Conservation (phyloP, 2,113 vertebrate species). For the Lasiurus cinereus region DNA sequence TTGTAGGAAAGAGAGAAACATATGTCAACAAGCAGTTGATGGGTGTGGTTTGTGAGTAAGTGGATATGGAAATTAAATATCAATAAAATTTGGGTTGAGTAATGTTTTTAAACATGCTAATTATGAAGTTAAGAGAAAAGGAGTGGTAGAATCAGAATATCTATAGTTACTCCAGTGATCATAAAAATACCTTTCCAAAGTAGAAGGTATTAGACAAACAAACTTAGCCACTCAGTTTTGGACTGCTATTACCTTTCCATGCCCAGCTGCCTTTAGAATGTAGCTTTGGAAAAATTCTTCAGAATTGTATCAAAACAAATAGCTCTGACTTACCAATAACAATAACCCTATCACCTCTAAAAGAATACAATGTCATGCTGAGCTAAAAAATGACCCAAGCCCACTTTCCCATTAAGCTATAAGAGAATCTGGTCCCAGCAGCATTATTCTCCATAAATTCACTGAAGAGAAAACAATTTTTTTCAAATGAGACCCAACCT, state of each 20-base stretch:
- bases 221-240: background rate
- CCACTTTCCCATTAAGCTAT: slow-evolving; percentile 42
- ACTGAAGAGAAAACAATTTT: slow-evolving; percentile 47
- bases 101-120: slow-evolving; percentile 37
- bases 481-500: slow-evolving; percentile 41
- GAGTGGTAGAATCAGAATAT: background rate
- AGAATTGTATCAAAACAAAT: slow-evolving; percentile 18
- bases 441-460: slow-evolving; percentile 56
- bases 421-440: slow-evolving; percentile 28
- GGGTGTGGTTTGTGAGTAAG: background rate
- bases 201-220: background rate
- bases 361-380: background rate
- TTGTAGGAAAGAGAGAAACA: slow-evolving; percentile 26
- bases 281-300: slow-evolving; percentile 30
- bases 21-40: background rate
- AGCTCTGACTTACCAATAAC: slow-evolving; percentile 14
- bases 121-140: slow-evolving; percentile 38
- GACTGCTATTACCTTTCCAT: background rate
- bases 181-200: slow-evolving; percentile 25
- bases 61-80: background rate
- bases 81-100: background rate
- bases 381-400: slow-evolving; percentile 50
- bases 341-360: slow-evolving; percentile 38
- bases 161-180: background rate
- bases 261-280: background rate